Base-by-base conservation (phyloP, 1,140 invertebrate species). In the Battus philenor region DNA sequence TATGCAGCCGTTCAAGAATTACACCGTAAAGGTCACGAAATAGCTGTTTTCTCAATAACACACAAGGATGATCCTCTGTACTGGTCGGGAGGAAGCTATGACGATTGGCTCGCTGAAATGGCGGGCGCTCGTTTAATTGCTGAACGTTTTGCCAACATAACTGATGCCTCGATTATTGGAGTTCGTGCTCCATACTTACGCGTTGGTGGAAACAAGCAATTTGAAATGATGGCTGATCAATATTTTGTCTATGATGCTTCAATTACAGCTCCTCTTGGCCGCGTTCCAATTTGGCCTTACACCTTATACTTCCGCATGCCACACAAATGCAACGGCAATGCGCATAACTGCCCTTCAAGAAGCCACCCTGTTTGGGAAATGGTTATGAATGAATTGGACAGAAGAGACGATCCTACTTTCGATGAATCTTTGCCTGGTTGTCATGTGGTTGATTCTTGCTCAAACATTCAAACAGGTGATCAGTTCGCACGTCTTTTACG, bases 81-180 rank as follows among this genome's bases (percentile, higher is more conserved):
- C 86, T 98, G 96, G 96, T 90, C 91, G 1, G 90, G 92, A 26
- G 95, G 95, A 12, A 90, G 89, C 18, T 96, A 96, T 76, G 95
- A 97, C 61, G 94, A 97, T 70, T 97, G 95, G 95, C 85, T 97
- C 7, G 95, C 96, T 57, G 96, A 98, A 86, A 98, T 98, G 94
- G 95, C 95, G 16, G 97, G 96, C n/a, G 94, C 91, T 22, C 89
- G 96, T 59, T 80, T 96, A 17, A 96, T 96, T 68, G 88, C 95
- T 36, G 94, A 96, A 81, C 89, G 93, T 47, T 97, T 97, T 66
- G 93, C 95, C 22, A 97, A 97, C 80, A 95, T 98, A 60, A 95
- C 94, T 20, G 94, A 97, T 68, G 93, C 94, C 50, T 93, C 93
- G 5, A 94, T 97, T 50, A 94, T 95, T 60, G 95, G 95, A 26